Conservation (phyloP, 2,113 vertebrate species). For the Takifugu flavidus region DNA sequence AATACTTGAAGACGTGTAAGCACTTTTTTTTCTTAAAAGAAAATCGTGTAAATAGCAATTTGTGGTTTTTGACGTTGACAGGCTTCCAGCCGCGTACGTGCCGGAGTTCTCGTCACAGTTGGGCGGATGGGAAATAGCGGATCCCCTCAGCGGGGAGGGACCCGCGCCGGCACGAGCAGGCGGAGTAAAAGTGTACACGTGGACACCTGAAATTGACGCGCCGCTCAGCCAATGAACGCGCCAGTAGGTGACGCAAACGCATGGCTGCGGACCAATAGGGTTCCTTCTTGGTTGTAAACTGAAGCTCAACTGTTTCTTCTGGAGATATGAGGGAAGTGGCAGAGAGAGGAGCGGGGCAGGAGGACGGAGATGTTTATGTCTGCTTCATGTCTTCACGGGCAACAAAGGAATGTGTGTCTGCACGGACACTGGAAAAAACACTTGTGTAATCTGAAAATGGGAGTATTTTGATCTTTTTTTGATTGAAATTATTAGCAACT, state of each 20-base stretch:
- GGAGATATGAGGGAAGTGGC: constrained; percentile 17
- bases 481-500: neutral
- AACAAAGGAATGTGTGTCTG: neutral
- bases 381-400: constrained; percentile 6
- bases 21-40: too few relatives aligned
- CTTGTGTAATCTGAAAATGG: neutral
- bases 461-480: constrained; percentile 22
- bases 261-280: constrained; percentile 45
- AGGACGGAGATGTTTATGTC: constrained; percentile 18
- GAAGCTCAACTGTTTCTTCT: too few relatives aligned
- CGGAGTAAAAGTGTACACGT: constrained; percentile 75
- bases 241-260: constrained; percentile 14
- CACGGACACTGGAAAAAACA: neutral
- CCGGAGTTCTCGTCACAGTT: constrained; percentile 24
- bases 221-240: constrained; percentile 40
- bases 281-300: too few relatives aligned
- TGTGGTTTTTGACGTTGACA: neutral
- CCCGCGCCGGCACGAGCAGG: constrained; percentile 15
- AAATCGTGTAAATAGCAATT: too few relatives aligned
- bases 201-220: constrained; percentile 57
- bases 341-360: constrained; percentile 10
- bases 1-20: too few relatives aligned
- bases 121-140: constrained; percentile 34
- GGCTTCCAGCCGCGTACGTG: constrained; percentile 39
- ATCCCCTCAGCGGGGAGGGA: constrained; percentile 11